Percentiles rank a stretch among this genome's conserved stretches.
Conservation (phyloP, 2,888 invertebrate species). For the Ophion slaviceki region DNA sequence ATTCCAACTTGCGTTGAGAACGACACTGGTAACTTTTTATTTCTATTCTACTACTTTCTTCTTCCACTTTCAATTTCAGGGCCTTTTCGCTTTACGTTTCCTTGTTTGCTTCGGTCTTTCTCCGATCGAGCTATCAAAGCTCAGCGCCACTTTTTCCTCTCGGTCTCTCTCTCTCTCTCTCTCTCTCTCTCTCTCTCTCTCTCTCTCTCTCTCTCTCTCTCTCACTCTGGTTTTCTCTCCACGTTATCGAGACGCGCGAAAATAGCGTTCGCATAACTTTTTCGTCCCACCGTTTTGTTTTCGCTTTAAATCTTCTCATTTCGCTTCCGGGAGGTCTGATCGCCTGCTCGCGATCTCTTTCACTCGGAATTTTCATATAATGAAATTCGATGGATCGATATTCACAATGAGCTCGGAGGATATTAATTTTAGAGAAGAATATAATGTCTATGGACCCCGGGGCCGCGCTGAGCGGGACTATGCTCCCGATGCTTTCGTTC, state of each 20-base stretch:
- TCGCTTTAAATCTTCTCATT: constrained; percentile 18
- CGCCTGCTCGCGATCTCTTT: not conserved
- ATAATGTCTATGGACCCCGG: constrained; percentile 3
- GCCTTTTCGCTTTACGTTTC: constrained; percentile 46
- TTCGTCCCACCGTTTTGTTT: constrained; percentile 13
- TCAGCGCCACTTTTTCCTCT: not conserved
- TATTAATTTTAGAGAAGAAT: constrained; percentile 30
- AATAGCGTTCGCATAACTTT: constrained; percentile 14
- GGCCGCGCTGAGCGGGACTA: not conserved
- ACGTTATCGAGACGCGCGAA: not conserved
- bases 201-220: not conserved
- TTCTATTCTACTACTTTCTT: constrained; percentile 65
- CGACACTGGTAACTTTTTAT: constrained; percentile 47
- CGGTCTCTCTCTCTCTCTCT: not conserved
- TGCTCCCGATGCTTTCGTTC: not conserved
- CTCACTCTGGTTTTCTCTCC: no score
- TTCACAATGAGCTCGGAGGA: constrained; percentile 15
- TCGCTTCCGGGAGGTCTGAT: not conserved
- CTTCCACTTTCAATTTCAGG: constrained; percentile 69
- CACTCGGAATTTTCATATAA: constrained; percentile 43
- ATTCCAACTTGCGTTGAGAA: constrained; percentile 61
- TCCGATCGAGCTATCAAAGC: constrained; percentile 29
- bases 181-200: not conserved
- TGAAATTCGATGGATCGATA: constrained; percentile 34
- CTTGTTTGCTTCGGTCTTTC: constrained; percentile 49